Evolutionary conservation across 2,888 invertebrate species (phyloP), one percentile per base, ranked within the genome.

Genomic region (Meiosimyza decipiens): DNA sequence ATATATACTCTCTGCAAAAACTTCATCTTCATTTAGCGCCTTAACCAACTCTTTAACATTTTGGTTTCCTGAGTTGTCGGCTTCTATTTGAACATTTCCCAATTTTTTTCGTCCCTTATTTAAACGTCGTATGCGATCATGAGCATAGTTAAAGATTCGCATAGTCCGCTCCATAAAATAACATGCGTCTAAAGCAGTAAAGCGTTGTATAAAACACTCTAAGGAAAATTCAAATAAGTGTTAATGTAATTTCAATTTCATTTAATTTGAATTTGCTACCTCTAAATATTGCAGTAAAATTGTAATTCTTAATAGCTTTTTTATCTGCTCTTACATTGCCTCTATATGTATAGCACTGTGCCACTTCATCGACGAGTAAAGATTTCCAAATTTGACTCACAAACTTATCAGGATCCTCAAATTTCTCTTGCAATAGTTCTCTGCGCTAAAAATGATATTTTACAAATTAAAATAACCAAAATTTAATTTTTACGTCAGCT

Each of bases 341-440:
- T 13, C 73, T 40, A 49, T 73, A 75, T 0, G 75, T 69, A 47
- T 73, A 75, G 13, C 51, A 47, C 52, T 65, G 51, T 0, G 73
- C 73, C 15, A 71, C 71, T 18, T 73, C 60, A 49, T 75, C 72
- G 22, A 52, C 54, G 11, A 74, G 59, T 57, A 74, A 22, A 12
- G 72, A 73, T 40, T 55, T 60, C 75, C 73, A 75, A 60, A 73
- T 71, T 47, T 75, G 73, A 16, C 70, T 73, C n/a, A 73, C 64
- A 70, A 70, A 75, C 51, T 70, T 73, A 11, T 73, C 73, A 33
- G 73, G 69, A 22, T 73, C 71, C 52, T 60, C 70, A 47, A 72
- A 70, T 18, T 70, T 63, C 0, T 68, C 72, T 50, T 75, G 71
- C 54, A 75, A 18, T 12, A 73, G 67, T 22, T 75, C 75, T 13